Evolutionary conservation across 2,113 vertebrate genomes (phyloP), one percentile per base, ranked within the genome.

Genomic region (Psilopogon haemacephalus): DNA sequence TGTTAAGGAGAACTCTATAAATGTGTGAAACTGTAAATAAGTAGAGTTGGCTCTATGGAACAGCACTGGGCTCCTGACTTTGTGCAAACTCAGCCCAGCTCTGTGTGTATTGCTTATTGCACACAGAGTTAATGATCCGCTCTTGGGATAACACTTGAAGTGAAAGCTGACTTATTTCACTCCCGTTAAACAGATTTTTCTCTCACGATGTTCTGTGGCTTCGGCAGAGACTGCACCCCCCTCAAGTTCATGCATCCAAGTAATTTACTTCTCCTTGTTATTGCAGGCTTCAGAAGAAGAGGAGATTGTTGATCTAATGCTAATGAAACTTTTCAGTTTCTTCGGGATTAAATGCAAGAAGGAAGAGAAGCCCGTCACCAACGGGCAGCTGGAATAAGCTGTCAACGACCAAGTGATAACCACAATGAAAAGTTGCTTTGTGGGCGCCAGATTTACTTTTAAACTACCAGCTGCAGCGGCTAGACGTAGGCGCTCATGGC

Each of bases 271-370:
- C 44, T 73, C 1, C 1, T 40, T 67, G 37, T 69, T 72, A 27
- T 95, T 97, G 38, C 77, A 99, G 99, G 97, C 98, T n/a, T 99
- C 98, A 2, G 99, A 99, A 84, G 99, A 99, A 60, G 98, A 98
- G 44, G 99, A 99, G 96, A 99, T 99, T n/a, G 98, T 98, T 5
- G 98, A 99, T 72, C 96, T 99, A 90, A 98, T 99, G 98, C 84
- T 99, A 67, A 97, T 97, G 97, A 99, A 99, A 97, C 94, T 98
- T 76, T 98, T 97, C 96, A 98, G 98, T 91, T 97, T 99, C 89
- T 97, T 99, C 16, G 99, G 99, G 44, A 89, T 99, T 76, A 98
- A 98, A 94, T 96, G 88, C 84, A 98, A 98, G 97, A 98, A 97
- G 74, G 95, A 97, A 58, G 89, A 81, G 12, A 87, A 79, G 5